Percentiles rank a stretch among this genome's conserved stretches.
These are phyloP conservation scores for Trichonephila clavipes DNA, from an alignment of 1,140 invertebrate species.

Conservation along the genomic window DNA sequence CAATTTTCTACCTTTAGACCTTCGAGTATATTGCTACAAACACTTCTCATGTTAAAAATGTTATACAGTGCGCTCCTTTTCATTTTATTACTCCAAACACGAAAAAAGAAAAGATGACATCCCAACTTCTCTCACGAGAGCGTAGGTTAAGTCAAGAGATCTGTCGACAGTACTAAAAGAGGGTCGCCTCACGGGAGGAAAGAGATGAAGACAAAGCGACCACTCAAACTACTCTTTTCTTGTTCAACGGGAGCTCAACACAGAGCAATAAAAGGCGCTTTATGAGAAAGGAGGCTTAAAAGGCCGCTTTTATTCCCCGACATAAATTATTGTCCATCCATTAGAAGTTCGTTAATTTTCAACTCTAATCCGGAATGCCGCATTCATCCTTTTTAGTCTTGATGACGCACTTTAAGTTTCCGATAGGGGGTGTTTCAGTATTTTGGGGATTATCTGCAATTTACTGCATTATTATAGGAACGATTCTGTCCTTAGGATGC, in stretches of 20 bases:
- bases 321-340: conserved; percentile 62
- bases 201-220: conserved; percentile 57
- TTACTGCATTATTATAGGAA: background rate
- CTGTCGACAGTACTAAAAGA: background rate
- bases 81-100: too few species aligned
- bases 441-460: background rate
- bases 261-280: conserved; percentile 61
- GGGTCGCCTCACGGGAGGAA: background rate
- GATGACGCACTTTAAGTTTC: background rate
- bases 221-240: background rate
- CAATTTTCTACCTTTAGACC: too few species aligned
- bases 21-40: too few species aligned
- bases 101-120: too few species aligned
- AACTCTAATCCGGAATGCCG: background rate
- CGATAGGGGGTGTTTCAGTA: background rate
- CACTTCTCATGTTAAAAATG: too few species aligned
- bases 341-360: conserved; percentile 74
- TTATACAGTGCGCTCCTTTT: too few species aligned
- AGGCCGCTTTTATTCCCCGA: conserved; percentile 43
- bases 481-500: background rate
- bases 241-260: conserved; percentile 3
- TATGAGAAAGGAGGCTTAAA: conserved; percentile 58
- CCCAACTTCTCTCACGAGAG: background rate
- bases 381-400: background rate
- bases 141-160: background rate